A percentile compares a stretch with the other conserved stretches of the same genome.
Conservation (phyloP, 2,797 vertebrate genomes). For the Hippocampus kuda region DNA sequence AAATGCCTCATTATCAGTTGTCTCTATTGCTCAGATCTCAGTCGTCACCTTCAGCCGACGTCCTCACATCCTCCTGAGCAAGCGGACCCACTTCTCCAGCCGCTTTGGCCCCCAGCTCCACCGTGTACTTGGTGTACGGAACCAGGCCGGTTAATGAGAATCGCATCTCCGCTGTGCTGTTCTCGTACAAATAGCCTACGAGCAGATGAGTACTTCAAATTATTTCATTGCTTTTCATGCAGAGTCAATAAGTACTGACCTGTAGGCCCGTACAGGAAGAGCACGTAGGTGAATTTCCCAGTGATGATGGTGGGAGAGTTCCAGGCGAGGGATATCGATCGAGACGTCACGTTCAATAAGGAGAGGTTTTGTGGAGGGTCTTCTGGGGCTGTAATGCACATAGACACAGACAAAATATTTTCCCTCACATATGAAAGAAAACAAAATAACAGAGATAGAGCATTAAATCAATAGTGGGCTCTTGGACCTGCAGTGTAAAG, state of each 20-base stretch:
- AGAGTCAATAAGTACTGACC: constrained; percentile 44
- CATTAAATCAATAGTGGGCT: too few species aligned
- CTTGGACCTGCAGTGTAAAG: not conserved
- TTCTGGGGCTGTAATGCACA: constrained; percentile 76
- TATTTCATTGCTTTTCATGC: not conserved
- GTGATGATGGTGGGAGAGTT: constrained; percentile 77
- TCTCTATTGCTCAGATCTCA: not conserved
- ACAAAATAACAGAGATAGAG: not conserved
- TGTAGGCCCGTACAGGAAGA: constrained; percentile 77
- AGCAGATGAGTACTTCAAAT: not conserved
- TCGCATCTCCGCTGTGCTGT: constrained; percentile 78
- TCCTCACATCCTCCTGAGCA: constrained; percentile 66
- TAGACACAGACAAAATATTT: constrained; percentile 5
- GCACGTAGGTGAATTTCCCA: constrained; percentile 81
- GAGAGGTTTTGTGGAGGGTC: constrained; percentile 79
- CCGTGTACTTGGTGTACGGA: constrained; percentile 76
- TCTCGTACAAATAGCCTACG: constrained; percentile 78
- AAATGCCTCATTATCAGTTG: not conserved
- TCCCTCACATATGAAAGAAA: not conserved
- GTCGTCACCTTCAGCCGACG: constrained; percentile 77
- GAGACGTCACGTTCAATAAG: constrained; percentile 75
- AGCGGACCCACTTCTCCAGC: constrained; percentile 80
- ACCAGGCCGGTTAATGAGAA: constrained; percentile 73
- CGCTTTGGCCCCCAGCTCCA: constrained; percentile 77
- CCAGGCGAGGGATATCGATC: constrained; percentile 78